Conservation (phyloP, 2,797 vertebrate species). For the Eulemur albifrons region DNA sequence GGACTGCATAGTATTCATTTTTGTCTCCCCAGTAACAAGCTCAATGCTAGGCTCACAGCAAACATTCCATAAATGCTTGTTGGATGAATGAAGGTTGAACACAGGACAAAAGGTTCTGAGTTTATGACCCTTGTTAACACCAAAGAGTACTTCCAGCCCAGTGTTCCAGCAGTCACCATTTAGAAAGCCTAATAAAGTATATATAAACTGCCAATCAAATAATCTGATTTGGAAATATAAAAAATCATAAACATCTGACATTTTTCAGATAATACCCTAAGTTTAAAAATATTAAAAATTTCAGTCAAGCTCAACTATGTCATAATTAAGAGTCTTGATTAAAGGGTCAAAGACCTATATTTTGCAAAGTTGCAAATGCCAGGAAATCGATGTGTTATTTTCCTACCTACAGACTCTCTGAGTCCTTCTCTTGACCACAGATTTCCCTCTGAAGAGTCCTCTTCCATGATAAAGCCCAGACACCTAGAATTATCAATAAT, state of each 20-base stretch:
- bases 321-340: slow-evolving; percentile 20
- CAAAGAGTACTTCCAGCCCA: background rate
- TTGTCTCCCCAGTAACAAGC: background rate
- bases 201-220: background rate
- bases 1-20: background rate
- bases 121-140: background rate
- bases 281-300: slow-evolving; percentile 35
- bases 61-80: background rate
- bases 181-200: background rate
- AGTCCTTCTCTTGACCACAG: background rate
- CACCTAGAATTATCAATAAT: background rate
- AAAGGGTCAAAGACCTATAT: background rate
- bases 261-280: slow-evolving; percentile 24
- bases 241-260: slow-evolving; percentile 1
- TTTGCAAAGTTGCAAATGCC: slow-evolving; percentile 13
- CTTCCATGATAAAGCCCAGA: background rate
- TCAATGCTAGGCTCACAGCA: background rate
- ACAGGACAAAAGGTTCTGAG: background rate
- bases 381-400: slow-evolving; percentile 10
- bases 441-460: background rate
- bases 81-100: background rate
- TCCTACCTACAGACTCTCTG: background rate
- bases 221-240: background rate
- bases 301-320: slow-evolving; percentile 38
- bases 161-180: background rate